phyloP scores from a whole-genome alignment of 2,797 vertebrate species.

The Sandelia bainsii region DNA sequence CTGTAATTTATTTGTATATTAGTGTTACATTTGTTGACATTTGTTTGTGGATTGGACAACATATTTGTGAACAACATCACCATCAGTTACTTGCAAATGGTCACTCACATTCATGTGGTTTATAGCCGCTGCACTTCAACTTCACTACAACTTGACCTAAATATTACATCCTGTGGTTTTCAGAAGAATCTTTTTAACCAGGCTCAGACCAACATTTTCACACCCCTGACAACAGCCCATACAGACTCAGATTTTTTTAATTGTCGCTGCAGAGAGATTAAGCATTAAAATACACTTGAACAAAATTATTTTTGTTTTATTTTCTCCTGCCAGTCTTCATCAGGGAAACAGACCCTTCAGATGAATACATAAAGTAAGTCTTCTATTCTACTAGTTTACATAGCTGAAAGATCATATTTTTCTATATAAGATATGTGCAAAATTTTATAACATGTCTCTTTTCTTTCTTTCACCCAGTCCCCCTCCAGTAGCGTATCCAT shows the following conservation, averaged over 20 bases:
- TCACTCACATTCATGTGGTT: background rate
- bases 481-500: conserved; percentile 37
- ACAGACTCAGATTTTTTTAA: background rate
- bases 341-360: conserved; percentile 19
- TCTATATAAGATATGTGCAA: background rate
- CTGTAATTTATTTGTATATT: no score
- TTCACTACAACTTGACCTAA: background rate
- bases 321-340: conserved; percentile 50
- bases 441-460: background rate
- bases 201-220: background rate
- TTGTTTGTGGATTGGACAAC: no score
- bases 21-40: no score
- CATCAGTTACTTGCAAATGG: no score
- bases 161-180: background rate
- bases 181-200: background rate
- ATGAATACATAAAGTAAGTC: conserved; percentile 61
- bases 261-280: background rate
- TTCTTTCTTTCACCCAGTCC: conserved; percentile 38
- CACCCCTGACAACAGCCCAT: background rate
- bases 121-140: background rate
- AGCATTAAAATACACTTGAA: background rate
- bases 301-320: background rate
- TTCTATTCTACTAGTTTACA: background rate
- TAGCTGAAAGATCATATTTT: background rate
- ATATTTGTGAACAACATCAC: no score